Percentiles rank a stretch among this genome's conserved stretches.
These are phyloP conservation scores for Torymus auratus DNA, from an alignment of 2,888 invertebrate species.

Conservation along the genomic window DNA sequence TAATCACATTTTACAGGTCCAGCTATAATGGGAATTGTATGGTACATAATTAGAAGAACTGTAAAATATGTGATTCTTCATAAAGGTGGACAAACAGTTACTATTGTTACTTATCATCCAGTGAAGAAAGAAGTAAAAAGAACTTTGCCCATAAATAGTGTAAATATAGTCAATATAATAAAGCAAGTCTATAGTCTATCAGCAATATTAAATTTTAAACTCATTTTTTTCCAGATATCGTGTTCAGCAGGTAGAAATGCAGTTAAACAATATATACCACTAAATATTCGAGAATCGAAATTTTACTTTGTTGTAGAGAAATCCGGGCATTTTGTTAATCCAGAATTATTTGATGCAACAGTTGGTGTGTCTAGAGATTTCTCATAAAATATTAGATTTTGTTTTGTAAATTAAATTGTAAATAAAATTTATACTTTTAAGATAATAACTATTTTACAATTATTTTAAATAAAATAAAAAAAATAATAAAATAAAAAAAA, in stretches of 20 bases:
- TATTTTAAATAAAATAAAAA: background rate
- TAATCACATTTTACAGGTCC: slow-evolving; percentile 49
- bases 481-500: slow-evolving; percentile 23
- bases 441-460: background rate
- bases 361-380: slow-evolving; percentile 55
- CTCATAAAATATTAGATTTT: background rate
- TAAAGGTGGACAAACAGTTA: slow-evolving; percentile 57
- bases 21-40: slow-evolving; percentile 18
- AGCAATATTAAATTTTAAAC: slow-evolving; percentile 31
- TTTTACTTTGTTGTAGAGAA: slow-evolving; percentile 60
- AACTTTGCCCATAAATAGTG: slow-evolving; percentile 59
- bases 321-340: slow-evolving; percentile 62
- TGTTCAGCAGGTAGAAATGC: slow-evolving; percentile 50
- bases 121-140: slow-evolving; percentile 16
- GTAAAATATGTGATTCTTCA: slow-evolving; percentile 59
- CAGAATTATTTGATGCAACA: slow-evolving; percentile 63
- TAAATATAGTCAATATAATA: slow-evolving; percentile 45
- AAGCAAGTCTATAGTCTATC: background rate
- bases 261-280: slow-evolving; percentile 49
- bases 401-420: slow-evolving; percentile 24
- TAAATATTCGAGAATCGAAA: slow-evolving; percentile 55
- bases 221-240: slow-evolving; percentile 58
- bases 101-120: slow-evolving; percentile 59
- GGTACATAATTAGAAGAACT: slow-evolving; percentile 42
- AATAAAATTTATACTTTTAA: slow-evolving; percentile 35